Conservation (phyloP, 2,888 invertebrate genomes). For the Mylabris sibirica region DNA sequence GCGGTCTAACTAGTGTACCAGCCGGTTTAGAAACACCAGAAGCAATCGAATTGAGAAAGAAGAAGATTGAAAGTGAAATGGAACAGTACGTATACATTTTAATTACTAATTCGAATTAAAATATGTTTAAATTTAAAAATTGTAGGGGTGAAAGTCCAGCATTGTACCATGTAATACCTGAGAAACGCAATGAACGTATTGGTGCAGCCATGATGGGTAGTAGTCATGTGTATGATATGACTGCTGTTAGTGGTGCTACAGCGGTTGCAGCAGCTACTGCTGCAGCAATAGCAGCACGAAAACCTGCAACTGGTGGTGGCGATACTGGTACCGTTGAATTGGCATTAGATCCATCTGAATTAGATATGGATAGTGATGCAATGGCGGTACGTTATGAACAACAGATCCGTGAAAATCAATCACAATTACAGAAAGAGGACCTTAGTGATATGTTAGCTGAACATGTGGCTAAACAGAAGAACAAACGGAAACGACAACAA, state of each 20-base stretch:
- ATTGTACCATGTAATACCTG: slow-evolving; percentile 93
- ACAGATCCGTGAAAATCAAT: slow-evolving; percentile 92
- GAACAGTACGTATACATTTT: slow-evolving; percentile 73
- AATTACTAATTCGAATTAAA: background rate
- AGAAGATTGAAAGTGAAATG: slow-evolving; percentile 94
- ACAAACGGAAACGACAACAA: slow-evolving; percentile 90
- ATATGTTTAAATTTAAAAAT: slow-evolving; percentile 28
- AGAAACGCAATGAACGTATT: slow-evolving; percentile 89
- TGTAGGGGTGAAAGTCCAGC: slow-evolving; percentile 89
- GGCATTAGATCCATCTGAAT: slow-evolving; percentile 95
- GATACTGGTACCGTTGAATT: slow-evolving; percentile 81
- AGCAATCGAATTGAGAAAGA: slow-evolving; percentile 96
- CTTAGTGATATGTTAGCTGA: slow-evolving; percentile 98
- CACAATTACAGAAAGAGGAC: slow-evolving; percentile 89
- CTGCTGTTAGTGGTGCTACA: slow-evolving; percentile 65
- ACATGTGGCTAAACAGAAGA: slow-evolving; percentile 97
- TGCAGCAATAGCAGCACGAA: slow-evolving; percentile 64
- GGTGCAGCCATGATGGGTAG: slow-evolving; percentile 97
- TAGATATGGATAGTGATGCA: slow-evolving; percentile 94
- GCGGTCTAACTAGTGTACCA: slow-evolving; percentile 89
- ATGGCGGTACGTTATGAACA: slow-evolving; percentile 97
- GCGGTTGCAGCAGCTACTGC: slow-evolving; percentile 49
- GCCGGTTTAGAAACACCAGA: slow-evolving; percentile 98
- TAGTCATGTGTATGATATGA: slow-evolving; percentile 96
- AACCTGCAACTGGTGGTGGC: slow-evolving; percentile 51